A percentile compares a stretch with the other conserved stretches of the same genome.
These are phyloP conservation scores for Tetrao urogallus DNA, from an alignment of 2,113 vertebrate species.

Conservation along the genomic window DNA sequence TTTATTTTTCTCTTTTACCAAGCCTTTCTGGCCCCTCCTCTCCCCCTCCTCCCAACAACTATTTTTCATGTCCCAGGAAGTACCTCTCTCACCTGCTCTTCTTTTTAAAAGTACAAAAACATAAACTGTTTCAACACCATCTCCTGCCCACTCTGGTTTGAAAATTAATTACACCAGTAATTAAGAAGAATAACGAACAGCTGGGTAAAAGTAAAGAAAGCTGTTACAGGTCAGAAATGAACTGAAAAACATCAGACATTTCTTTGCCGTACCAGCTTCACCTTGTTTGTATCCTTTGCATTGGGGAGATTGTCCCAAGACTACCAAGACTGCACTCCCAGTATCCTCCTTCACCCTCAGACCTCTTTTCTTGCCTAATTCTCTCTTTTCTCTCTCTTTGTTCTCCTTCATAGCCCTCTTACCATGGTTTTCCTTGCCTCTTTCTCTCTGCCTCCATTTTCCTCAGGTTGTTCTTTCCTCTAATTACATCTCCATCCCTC, in stretches of 20 bases:
- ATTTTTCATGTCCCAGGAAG: neutral
- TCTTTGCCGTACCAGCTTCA: neutral
- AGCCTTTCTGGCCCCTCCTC: neutral
- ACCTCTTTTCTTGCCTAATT: neutral
- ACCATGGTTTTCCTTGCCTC: neutral
- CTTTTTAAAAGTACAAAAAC: neutral
- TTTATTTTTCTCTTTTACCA: neutral
- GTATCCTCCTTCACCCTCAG: neutral
- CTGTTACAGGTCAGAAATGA: neutral
- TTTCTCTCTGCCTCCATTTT: neutral
- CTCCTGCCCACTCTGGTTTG: neutral
- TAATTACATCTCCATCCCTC: neutral
- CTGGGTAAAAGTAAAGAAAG: neutral
- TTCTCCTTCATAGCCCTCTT: neutral
- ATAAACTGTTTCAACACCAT: neutral
- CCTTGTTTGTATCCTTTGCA: neutral
- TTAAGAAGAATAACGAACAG: neutral
- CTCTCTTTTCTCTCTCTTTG: neutral
- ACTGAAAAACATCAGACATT: neutral
- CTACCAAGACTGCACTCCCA: neutral
- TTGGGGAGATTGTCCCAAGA: neutral
- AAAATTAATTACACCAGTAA: constrained; percentile 15
- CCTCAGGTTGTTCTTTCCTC: neutral
- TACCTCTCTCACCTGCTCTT: neutral
- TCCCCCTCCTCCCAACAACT: neutral